Percentiles rank a stretch among this genome's conserved stretches.
Conservation (phyloP, 1,140 invertebrate species). For the Diorhabda elongata region DNA sequence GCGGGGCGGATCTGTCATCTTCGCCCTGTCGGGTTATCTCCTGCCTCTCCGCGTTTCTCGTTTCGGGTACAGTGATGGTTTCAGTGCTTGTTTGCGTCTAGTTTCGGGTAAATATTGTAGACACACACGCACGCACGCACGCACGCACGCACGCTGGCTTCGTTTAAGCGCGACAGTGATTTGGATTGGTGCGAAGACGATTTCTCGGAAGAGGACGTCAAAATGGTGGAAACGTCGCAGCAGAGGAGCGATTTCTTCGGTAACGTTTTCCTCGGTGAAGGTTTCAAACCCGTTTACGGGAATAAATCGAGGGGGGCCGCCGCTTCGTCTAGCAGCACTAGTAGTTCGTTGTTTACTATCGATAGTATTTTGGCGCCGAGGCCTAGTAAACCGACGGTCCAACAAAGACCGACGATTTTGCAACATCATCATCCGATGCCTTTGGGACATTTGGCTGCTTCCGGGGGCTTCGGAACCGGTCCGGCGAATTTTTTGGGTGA, state of each 20-base stretch:
- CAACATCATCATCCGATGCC: conserved; percentile 51
- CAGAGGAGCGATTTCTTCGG: conserved; percentile 32
- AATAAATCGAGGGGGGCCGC: conserved; percentile 19
- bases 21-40: conserved; percentile 8
- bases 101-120: conserved; percentile 7
- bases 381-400: conserved; percentile 46
- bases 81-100: conserved; percentile 5
- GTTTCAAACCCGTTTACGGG: conserved; percentile 42
- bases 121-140: no score
- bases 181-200: conserved; percentile 44
- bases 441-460: conserved; percentile 54
- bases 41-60: conserved; percentile 1
- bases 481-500: conserved; percentile 73
- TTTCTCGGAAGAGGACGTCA: conserved; percentile 40
- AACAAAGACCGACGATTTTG: conserved; percentile 44
- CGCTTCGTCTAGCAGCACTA: conserved; percentile 51
- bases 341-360: conserved; percentile 70
- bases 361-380: conserved; percentile 72
- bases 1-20: conserved; percentile 18
- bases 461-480: conserved; percentile 55
- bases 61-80: conserved; percentile 10
- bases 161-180: conserved; percentile 41
- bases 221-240: conserved; percentile 43
- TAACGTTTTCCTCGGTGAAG: conserved; percentile 40
- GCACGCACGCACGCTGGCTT: conserved; percentile 35